phyloP scores from a whole-genome alignment of 2,113 vertebrate genomes.

The Antechinus stuartii region DNA sequence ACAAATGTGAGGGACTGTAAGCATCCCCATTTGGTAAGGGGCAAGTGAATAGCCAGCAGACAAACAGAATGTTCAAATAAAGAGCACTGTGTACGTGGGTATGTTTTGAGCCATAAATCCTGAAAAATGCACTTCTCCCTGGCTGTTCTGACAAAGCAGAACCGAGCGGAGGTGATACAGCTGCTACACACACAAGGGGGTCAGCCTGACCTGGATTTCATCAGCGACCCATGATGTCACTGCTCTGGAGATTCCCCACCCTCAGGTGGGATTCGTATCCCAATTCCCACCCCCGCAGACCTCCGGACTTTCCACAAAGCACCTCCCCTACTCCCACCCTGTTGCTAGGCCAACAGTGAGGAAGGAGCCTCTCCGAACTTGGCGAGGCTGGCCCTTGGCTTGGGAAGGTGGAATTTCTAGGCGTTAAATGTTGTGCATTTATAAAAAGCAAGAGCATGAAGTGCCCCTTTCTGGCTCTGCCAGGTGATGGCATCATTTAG shows the following conservation, averaged over 20 bases:
- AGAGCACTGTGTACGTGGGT: background rate
- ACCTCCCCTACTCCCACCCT: too few species aligned
- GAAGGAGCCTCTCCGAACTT: background rate
- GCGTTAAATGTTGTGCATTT: background rate
- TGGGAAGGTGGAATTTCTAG: background rate
- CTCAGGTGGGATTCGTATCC: background rate
- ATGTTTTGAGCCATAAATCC: background rate
- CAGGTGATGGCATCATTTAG: background rate
- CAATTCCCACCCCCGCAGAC: background rate
- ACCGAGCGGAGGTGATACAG: background rate
- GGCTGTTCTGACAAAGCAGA: background rate
- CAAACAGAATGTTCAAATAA: conserved; percentile 5
- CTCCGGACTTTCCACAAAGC: too few species aligned
- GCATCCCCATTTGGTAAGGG: conserved; percentile 33
- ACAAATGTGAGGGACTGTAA: background rate
- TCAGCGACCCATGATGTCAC: background rate
- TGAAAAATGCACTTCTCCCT: background rate
- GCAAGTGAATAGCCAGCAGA: background rate
- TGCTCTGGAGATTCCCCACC: background rate
- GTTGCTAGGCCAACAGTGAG: too few species aligned
- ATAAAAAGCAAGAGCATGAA: background rate
- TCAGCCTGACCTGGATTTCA: background rate
- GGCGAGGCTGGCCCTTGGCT: background rate
- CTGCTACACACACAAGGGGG: background rate
- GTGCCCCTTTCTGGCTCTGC: background rate